Conservation (phyloP, 2,888 invertebrate species). For the Lasius platythorax region DNA sequence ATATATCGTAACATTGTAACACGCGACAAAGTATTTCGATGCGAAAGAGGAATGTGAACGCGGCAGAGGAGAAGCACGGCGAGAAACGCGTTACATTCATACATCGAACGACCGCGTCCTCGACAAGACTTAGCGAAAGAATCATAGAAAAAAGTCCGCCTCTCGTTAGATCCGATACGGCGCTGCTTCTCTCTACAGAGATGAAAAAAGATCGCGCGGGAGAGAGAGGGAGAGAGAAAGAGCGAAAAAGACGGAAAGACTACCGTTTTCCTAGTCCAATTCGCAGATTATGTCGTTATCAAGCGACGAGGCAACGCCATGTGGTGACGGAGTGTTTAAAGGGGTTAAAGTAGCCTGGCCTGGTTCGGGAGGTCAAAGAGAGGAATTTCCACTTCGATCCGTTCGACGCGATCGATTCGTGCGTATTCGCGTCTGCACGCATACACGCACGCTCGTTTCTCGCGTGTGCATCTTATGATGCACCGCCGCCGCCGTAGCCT, state of each 20-base stretch:
- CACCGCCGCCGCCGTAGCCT: slow-evolving; percentile 24
- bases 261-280: slow-evolving; percentile 52
- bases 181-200: slow-evolving; percentile 11
- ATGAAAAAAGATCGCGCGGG: slow-evolving; percentile 12
- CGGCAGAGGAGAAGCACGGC: not conserved
- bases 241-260: slow-evolving; percentile 4
- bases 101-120: not conserved
- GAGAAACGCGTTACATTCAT: slow-evolving; percentile 1
- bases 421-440: slow-evolving; percentile 12
- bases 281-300: slow-evolving; percentile 56
- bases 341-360: slow-evolving; percentile 65
- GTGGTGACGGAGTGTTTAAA: slow-evolving; percentile 49
- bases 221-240: slow-evolving; percentile 10
- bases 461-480: slow-evolving; percentile 37
- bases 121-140: not conserved
- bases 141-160: slow-evolving; percentile 21
- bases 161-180: slow-evolving; percentile 27
- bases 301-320: slow-evolving; percentile 47
- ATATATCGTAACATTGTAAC: not conserved
- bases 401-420: slow-evolving; percentile 47
- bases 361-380: slow-evolving; percentile 62
- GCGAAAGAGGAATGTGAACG: slow-evolving; percentile 8
- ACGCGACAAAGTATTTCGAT: not conserved
- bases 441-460: not conserved
- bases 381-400: slow-evolving; percentile 58